phyloP scores from a whole-genome alignment of 2,888 invertebrate species.

The Trachelus iudaicus region DNA sequence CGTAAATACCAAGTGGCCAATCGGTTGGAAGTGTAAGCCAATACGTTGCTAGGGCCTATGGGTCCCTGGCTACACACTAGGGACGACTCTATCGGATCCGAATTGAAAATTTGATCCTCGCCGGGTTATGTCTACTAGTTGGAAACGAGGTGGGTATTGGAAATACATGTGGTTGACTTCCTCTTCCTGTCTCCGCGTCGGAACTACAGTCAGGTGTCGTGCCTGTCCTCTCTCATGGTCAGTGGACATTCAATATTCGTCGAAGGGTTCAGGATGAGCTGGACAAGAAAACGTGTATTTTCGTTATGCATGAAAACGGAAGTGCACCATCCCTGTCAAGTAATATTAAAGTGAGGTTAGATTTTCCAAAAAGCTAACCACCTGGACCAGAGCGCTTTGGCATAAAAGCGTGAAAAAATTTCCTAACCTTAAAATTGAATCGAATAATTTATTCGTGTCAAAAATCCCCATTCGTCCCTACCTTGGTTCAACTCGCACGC shows the following conservation, averaged over 20 bases:
- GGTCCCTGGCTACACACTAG: conserved; percentile 21
- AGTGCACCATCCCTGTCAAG: background rate
- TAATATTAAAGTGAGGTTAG: background rate
- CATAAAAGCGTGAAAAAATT: background rate
- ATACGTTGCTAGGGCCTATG: conserved; percentile 44
- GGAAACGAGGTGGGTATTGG: conserved; percentile 34
- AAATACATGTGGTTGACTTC: conserved; percentile 57
- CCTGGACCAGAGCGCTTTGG: background rate
- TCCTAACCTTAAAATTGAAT: background rate
- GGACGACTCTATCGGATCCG: conserved; percentile 43
- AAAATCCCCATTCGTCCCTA: background rate
- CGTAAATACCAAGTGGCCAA: conserved; percentile 59
- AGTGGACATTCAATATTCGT: conserved; percentile 34
- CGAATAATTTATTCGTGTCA: background rate
- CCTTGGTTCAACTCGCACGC: no score
- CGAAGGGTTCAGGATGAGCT: conserved; percentile 15
- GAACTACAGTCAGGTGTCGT: conserved; percentile 61
- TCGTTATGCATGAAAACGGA: background rate
- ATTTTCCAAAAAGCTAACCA: background rate
- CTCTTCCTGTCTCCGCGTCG: conserved; percentile 61
- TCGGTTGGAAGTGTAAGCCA: conserved; percentile 62
- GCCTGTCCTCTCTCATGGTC: conserved; percentile 22
- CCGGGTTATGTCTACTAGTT: conserved; percentile 31
- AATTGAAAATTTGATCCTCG: conserved; percentile 45
- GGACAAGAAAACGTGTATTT: background rate